These are phyloP conservation scores for Euzophera pinguis DNA, from an alignment of 2,888 invertebrate genomes.

Conservation along the genomic window DNA sequence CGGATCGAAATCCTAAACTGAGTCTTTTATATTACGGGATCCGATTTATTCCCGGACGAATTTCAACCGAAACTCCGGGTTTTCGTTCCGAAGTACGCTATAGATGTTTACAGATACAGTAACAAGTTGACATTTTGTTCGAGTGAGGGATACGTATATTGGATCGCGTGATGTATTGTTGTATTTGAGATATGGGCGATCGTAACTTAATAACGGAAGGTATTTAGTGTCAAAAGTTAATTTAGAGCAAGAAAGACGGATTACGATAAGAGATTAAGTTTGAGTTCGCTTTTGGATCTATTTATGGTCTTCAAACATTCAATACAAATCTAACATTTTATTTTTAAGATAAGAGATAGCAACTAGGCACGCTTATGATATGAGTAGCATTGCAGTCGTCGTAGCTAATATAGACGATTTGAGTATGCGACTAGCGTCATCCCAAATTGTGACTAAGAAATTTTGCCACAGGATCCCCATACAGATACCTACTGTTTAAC, in stretches of 20 bases:
- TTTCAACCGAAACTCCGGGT: slow-evolving; percentile 24
- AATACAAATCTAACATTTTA: too few relatives aligned
- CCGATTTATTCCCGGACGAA: slow-evolving; percentile 30
- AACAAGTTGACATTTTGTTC: slow-evolving; percentile 12
- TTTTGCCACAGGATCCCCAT: too few relatives aligned
- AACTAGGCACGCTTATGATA: too few relatives aligned
- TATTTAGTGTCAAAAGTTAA: neutral
- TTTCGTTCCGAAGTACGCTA: slow-evolving; percentile 19
- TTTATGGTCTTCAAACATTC: too few relatives aligned
- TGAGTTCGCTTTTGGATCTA: too few relatives aligned
- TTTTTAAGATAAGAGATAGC: too few relatives aligned
- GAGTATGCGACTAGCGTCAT: too few relatives aligned
- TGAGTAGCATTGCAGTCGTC: too few relatives aligned
- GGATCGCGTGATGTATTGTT: slow-evolving; percentile 1
- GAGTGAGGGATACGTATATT: slow-evolving; percentile 4
- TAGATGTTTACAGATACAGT: slow-evolving; percentile 11
- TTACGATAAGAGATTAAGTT: too few relatives aligned
- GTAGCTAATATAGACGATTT: too few relatives aligned
- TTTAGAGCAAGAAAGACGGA: neutral
- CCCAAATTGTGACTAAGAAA: too few relatives aligned
- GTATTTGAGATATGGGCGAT: slow-evolving; percentile 14
- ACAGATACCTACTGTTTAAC: too few relatives aligned
- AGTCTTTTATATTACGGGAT: slow-evolving; percentile 26
- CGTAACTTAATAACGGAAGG: neutral
- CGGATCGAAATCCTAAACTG: slow-evolving; percentile 26